Evolutionary conservation across 2,888 invertebrate species (phyloP).

Genomic region (Noctua janthina): DNA sequence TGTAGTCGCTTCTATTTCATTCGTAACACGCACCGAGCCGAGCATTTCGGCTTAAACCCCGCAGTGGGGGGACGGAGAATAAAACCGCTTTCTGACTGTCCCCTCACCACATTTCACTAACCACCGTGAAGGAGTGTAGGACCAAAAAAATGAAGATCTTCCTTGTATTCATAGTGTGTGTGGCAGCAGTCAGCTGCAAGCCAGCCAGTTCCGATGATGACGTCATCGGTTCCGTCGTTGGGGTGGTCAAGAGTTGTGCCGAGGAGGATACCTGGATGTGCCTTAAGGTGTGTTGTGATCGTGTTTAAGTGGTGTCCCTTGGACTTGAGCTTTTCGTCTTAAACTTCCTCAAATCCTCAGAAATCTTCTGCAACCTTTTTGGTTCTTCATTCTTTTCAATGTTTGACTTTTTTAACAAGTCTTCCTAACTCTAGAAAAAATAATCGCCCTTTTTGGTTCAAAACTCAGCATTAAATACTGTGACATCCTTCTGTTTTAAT

Average conservation of each 20-base stretch:
- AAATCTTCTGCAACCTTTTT: not conserved
- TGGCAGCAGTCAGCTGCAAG: constrained; percentile 86
- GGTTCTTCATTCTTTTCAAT: not conserved
- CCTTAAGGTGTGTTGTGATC: constrained; percentile 92
- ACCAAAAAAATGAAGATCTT: constrained; percentile 85
- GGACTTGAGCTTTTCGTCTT: constrained; percentile 11
- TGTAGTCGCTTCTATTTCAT: constrained; percentile 74
- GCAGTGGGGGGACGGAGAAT: constrained; percentile 85
- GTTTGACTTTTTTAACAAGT: not conserved
- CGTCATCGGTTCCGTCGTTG: constrained; percentile 91
- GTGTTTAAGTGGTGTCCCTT: constrained; percentile 69
- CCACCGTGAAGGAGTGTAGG: constrained; percentile 75
- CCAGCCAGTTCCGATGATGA: constrained; percentile 89
- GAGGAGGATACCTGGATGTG: constrained; percentile 93
- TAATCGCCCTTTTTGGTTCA: not conserved
- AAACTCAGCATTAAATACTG: not conserved
- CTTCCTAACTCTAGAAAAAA: not conserved
- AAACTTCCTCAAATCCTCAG: constrained; percentile 1
- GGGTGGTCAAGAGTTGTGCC: constrained; percentile 93
- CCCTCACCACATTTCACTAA: constrained; percentile 84
- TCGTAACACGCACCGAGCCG: constrained; percentile 71
- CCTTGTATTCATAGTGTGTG: constrained; percentile 87
- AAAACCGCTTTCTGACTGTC: constrained; percentile 83
- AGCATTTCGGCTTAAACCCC: constrained; percentile 76
- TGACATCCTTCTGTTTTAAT: not conserved